Evolutionary conservation across 2,888 invertebrate genomes (phyloP), one percentile per base, ranked within the genome.

Genomic region (Dolichomitus sp.): DNA sequence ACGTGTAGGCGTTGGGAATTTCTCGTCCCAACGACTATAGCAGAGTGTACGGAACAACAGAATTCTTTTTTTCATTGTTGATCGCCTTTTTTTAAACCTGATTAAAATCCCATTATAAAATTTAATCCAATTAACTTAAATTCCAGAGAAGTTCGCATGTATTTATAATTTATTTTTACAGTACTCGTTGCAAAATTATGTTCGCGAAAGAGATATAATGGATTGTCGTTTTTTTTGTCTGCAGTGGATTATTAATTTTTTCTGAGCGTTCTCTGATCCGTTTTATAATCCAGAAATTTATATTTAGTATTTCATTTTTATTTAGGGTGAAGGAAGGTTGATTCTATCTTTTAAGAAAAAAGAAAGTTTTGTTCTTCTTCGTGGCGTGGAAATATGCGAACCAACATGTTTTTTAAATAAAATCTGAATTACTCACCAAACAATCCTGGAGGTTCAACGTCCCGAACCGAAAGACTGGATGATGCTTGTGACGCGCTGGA

Each of bases 391-490:
- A 37, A 37, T 2, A 42, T 42, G 42, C 42, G 12, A 42, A 48
- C 3, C 48, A 4, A n/a, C 48, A 17, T 48, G n/a, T 48, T 48
- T n/a, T 17, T 17, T 5, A 6, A 27, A 3, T 12, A 23, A 54
- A 6, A 27, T 2, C 4, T 54, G 11, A 27, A 12, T 54, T 52
- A 93, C 92, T 94, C 89, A 96, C 96, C 96, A 65, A 92, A 91
- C 11, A 90, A 80, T 23, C 88, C 75, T 93, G 95, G 95, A 87
- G 95, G 94, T 90, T 97, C 96, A 72, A 96, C 95, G 89, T 97
- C 97, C 80, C 97, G 95, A 84, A 97, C 96, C 83, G 97, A 97
- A 90, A 97, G 96, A 90, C 97, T 97, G 30, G 97, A 97, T 19
- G 97, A 97, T 63, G 97, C 97, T 90, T 97, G 97, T 6, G 97